These are phyloP conservation scores for Epizoanthus illoricatus DNA, from an alignment of 92 coral and sea anemone species.

Conservation along the genomic window DNA sequence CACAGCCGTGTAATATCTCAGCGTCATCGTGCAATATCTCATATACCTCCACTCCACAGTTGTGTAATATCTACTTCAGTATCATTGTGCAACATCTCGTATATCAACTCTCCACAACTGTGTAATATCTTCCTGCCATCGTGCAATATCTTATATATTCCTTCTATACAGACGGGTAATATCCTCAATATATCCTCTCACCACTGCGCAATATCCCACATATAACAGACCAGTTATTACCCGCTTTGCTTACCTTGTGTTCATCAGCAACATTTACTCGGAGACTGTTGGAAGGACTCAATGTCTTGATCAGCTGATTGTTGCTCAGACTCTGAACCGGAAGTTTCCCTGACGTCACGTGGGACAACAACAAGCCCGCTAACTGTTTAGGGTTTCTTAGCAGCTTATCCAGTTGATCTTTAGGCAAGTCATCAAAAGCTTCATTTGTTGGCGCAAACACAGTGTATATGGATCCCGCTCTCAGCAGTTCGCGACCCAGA, in stretches of 20 bases:
- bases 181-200: too few species aligned
- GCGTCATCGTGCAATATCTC: too few species aligned
- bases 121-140: too few species aligned
- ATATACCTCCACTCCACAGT: too few species aligned
- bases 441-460: slow-evolving; percentile 74
- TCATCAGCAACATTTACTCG: slow-evolving; percentile 59
- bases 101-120: too few species aligned
- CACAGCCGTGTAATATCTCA: too few species aligned
- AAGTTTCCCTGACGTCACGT: slow-evolving; percentile 60
- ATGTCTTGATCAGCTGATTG: slow-evolving; percentile 54
- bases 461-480: slow-evolving; percentile 51
- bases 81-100: too few species aligned
- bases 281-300: slow-evolving; percentile 51
- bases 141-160: too few species aligned
- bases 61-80: too few species aligned
- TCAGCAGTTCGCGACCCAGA: slow-evolving; percentile 51
- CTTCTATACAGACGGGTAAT: too few species aligned
- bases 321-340: slow-evolving; percentile 64
- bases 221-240: too few species aligned
- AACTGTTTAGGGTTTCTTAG: slow-evolving; percentile 43
- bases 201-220: neutral
- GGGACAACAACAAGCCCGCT: slow-evolving; percentile 60
- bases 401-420: slow-evolving; percentile 45
- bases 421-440: slow-evolving; percentile 67
- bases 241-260: slow-evolving; percentile 43